Base-by-base conservation (phyloP, 2,888 invertebrate species). In the Ophion slaviceki region DNA sequence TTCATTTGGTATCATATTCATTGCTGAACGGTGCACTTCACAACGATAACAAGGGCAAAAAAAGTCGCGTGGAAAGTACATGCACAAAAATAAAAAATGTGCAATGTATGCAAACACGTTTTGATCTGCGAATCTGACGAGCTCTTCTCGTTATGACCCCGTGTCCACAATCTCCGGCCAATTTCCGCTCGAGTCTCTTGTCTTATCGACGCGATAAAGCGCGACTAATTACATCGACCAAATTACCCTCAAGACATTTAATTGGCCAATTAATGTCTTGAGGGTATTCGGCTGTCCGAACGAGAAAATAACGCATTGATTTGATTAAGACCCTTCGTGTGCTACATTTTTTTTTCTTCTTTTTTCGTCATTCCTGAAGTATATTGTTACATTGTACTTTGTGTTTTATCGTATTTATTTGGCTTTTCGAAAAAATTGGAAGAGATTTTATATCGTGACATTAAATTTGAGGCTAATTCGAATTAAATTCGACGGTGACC, bases 51-150 rank as follows among this genome's bases (percentile, higher is more conserved):
- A 32, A 4, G 32, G 32, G 32, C 4, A 32, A 32, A 32, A 32
- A 32, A 32, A 32, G 4, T 32, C 32, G 32, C 32, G 32, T 4
- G 32, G 32, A 32, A 32, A 3, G 32, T 32, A 4, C 24, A 24
- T 1, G 24, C 24, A 24, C 24, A 24, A 24, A 24, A 24, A 24
- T 24, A 24, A 24, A 24, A 24, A 24, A 24, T 24, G 24, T 24
- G 24, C 8, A 47, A 36, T n/a, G 68, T 68, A 36, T 53, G 45
- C n/a, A 67, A 24, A 57, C 47, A 70, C 53, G 71, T 72, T 67
- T 77, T 62, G 77, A 59, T 67, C 57, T 72, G 64, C 53, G 80
- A 80, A 75, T 79, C 47, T 68, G 67, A 67, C 59, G 61, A 45
- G 66, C 14, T 47, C 11, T n/a, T 40, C 66, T 53, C 24, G 61